A percentile compares a stretch with the other conserved stretches of the same genome.
Conservation (phyloP, 2,888 invertebrate species). For the Eumacrocentrus americanus region DNA sequence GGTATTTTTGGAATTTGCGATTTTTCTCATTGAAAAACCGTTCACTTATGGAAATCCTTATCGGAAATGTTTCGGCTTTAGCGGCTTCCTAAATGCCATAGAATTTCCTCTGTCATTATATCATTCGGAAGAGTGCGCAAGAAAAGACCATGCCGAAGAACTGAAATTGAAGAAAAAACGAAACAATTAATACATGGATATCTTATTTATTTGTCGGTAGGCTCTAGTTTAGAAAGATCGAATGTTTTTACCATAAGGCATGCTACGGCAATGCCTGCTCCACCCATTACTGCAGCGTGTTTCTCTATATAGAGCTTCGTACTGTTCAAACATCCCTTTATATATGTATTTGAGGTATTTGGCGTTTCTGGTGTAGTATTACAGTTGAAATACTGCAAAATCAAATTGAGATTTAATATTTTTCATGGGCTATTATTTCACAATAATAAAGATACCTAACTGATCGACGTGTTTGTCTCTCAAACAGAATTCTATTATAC, state of each 20-base stretch:
- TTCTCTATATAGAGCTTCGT: slow-evolving; percentile 75
- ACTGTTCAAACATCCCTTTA: slow-evolving; percentile 77
- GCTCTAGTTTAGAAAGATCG: not conserved
- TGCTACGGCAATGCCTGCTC: slow-evolving; percentile 83
- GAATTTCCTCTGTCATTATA: slow-evolving; percentile 63
- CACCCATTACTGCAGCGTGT: slow-evolving; percentile 81
- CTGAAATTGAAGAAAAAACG: slow-evolving; percentile 66
- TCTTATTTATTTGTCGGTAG: not conserved
- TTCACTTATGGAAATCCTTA: not conserved
- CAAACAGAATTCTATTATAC: no score
- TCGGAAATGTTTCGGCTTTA: not conserved
- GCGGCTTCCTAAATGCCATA: not conserved
- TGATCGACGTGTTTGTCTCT: no score
- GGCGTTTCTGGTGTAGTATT: slow-evolving; percentile 46
- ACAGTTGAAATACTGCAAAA: slow-evolving; percentile 60
- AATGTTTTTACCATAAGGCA: slow-evolving; percentile 74
- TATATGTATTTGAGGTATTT: slow-evolving; percentile 70
- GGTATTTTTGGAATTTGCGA: not conserved
- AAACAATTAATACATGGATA: slow-evolving; percentile 1
- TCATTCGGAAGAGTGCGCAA: slow-evolving; percentile 83
- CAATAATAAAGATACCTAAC: no score
- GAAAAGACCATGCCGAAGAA: slow-evolving; percentile 85
- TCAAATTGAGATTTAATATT: no score
- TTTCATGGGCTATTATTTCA: no score
- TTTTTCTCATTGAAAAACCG: not conserved